phyloP scores from a whole-genome alignment of 2,888 invertebrate genomes.

The Arrhopalites spinosus region DNA sequence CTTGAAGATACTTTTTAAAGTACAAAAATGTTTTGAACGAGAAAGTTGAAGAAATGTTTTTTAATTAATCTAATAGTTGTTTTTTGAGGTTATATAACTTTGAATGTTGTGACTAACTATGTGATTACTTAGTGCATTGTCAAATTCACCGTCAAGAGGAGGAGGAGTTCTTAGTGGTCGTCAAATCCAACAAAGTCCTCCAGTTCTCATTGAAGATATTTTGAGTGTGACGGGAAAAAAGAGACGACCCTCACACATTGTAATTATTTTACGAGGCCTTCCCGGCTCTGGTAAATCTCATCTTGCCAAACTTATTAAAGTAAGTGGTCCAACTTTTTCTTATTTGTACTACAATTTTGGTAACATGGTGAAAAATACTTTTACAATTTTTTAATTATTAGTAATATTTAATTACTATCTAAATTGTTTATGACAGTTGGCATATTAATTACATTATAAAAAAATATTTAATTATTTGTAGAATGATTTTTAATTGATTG shows the following conservation, averaged over 20 bases:
- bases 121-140: neutral
- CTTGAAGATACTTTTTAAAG: no score
- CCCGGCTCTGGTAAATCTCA: conserved; percentile 95
- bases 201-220: conserved; percentile 77
- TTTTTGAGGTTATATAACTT: no score
- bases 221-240: conserved; percentile 78
- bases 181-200: conserved; percentile 26
- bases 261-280: conserved; percentile 86
- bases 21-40: no score
- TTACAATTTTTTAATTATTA: conserved; percentile 25
- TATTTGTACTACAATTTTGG: neutral
- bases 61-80: no score
- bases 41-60: neutral
- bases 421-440: no score
- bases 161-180: neutral
- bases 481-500: no score
- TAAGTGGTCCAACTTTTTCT: conserved; percentile 57
- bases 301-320: conserved; percentile 84
- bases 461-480: neutral
- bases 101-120: neutral
- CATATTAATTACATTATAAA: no score
- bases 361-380: neutral
- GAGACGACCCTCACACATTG: conserved; percentile 77
- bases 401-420: no score
- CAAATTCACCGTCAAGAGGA: neutral